Base-by-base conservation (phyloP, 2,888 invertebrate species). In the Pachycephus smyrnensis region DNA sequence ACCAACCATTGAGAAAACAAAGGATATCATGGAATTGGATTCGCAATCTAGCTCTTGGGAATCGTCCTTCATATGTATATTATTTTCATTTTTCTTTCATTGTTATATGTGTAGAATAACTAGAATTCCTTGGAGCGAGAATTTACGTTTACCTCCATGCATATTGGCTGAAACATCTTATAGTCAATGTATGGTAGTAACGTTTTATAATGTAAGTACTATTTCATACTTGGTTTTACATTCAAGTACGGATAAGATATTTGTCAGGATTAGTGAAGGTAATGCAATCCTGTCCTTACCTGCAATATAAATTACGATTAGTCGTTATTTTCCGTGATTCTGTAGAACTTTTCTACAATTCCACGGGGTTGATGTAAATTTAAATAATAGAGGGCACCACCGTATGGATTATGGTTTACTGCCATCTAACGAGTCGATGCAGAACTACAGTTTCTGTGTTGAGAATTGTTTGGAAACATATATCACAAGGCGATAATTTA, bases 1-100 rank as follows among this genome's bases (percentile, higher is more conserved):
- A 82, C 83, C 81, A 82, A 78, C 80, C 76, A 81, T 80, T 79
- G 80, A 80, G 83, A 84, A 89, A 88, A 89, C 89, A 88, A 90
- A 89, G 88, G 87, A 86, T 84, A 71, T 6, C 71, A 3, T 32
- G 71, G 32, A 71, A 71, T 71, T 71, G 71, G 71, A 71, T 31
- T 71, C 4, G 32, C 71, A 71, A 9, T 71, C n/a, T 35, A 31
- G 23, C 33, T 68, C 35, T 15, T 36, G 68, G n/a, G 35, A 30
- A 31, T 76, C 33, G 55, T 36, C 30, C 76, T 74, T 33, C 32
- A 11, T 71, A 68, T 73, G 35, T 68, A 12, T 33, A 69, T 68
- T 76, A 75, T 75, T 75, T 75, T 35, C 36, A 23, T 68, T 35
- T 35, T 77, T 75, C 79, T 81, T 80, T 77, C 81, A 82, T 82